phyloP scores from a whole-genome alignment of 35 echinoderm and acorn worm genomes.

The Stichopus chloronotus region DNA sequence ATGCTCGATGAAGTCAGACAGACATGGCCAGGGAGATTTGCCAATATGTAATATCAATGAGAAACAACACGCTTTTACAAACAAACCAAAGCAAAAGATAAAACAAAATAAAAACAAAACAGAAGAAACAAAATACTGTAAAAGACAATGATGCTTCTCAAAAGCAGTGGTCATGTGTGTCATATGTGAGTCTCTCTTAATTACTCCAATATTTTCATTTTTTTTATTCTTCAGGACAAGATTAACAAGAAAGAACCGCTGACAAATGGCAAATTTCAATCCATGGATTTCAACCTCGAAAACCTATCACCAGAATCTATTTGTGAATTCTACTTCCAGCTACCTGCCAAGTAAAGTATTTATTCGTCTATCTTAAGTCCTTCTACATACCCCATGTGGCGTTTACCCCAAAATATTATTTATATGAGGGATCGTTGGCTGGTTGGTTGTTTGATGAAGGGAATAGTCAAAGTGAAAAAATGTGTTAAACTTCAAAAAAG shows the following conservation, averaged over 20 bases:
- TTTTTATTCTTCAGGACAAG: conserved; percentile 22
- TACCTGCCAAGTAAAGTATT: conserved; percentile 13
- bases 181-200: too few relatives aligned
- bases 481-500: too few relatives aligned
- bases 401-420: neutral
- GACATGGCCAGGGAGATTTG: too few relatives aligned
- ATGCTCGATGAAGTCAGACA: too few relatives aligned
- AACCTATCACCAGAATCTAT: neutral
- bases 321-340: conserved; percentile 38
- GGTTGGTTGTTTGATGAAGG: neutral
- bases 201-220: neutral
- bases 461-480: too few relatives aligned
- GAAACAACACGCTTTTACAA: too few relatives aligned
- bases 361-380: neutral
- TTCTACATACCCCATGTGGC: neutral
- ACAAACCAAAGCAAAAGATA: too few relatives aligned
- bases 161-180: too few relatives aligned
- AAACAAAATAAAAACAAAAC: too few relatives aligned
- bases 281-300: conserved; percentile 35
- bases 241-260: conserved; percentile 21
- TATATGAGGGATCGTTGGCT: neutral
- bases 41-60: too few relatives aligned
- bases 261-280: neutral
- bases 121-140: too few relatives aligned
- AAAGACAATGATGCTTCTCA: too few relatives aligned